Evolutionary conservation across 2,113 vertebrate species (phyloP).

Genomic region (Paraplagusia blochii): DNA sequence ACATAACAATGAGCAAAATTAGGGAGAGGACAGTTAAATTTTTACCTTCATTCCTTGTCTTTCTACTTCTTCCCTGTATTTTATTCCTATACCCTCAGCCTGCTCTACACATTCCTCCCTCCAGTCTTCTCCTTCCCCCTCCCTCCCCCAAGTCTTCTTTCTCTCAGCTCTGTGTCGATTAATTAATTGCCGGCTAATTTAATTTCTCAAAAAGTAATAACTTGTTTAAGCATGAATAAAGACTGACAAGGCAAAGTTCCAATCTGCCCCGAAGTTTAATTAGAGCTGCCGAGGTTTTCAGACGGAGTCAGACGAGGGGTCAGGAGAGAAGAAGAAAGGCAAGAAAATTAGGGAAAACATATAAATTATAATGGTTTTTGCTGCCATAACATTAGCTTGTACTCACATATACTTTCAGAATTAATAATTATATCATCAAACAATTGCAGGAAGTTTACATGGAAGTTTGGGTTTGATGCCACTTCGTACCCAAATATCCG

Average conservation of each 20-base stretch:
- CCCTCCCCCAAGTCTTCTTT: conserved; percentile 47
- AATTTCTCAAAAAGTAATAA: conserved; percentile 81
- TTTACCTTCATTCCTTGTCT: conserved; percentile 23
- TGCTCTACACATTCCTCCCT: background rate
- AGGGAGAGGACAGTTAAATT: too few relatives aligned
- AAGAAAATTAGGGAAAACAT: background rate
- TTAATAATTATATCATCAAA: too few relatives aligned
- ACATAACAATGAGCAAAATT: too few relatives aligned
- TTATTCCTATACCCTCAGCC: conserved; percentile 18
- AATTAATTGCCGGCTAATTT: conserved; percentile 82
- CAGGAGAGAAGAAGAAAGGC: conserved; percentile 4
- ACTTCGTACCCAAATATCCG: too few relatives aligned
- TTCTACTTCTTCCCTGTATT: conserved; percentile 42
- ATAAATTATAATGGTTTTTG: background rate
- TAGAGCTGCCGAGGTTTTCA: conserved; percentile 71
- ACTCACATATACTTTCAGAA: background rate
- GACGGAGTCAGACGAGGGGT: conserved; percentile 55
- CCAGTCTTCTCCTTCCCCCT: background rate
- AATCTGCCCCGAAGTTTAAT: conserved; percentile 79
- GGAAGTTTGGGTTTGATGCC: too few relatives aligned
- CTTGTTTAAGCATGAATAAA: conserved; percentile 79
- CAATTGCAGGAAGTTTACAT: too few relatives aligned
- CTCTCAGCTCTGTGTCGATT: conserved; percentile 69
- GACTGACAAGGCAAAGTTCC: conserved; percentile 79
- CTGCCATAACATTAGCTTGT: too few relatives aligned